Conservation (phyloP, 2,113 vertebrate species). For the Ia io region DNA sequence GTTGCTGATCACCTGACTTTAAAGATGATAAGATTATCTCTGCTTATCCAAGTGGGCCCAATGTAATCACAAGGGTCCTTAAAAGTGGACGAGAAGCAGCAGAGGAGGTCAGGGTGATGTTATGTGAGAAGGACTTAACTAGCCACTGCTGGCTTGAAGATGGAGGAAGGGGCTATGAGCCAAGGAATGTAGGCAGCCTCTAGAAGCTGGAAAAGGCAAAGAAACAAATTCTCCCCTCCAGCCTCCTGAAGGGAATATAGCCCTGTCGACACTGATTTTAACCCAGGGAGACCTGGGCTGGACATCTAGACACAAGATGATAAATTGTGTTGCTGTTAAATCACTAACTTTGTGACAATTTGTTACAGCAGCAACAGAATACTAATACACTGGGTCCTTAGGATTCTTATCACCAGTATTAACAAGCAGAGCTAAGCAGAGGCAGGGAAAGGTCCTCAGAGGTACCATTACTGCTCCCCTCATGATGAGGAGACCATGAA, state of each 20-base stretch:
- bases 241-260: background rate
- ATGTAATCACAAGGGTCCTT: background rate
- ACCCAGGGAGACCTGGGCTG: background rate
- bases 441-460: background rate
- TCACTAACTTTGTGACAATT: background rate
- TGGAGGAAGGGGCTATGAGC: background rate
- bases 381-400: background rate
- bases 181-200: background rate
- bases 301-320: background rate
- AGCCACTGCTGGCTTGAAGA: background rate
- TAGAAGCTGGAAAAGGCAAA: background rate
- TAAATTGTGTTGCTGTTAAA: background rate
- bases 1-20: background rate
- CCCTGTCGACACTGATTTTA: background rate
- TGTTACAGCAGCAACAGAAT: background rate
- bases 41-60: background rate
- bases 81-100: background rate
- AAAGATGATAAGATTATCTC: background rate
- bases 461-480: background rate
- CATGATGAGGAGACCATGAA: background rate
- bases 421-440: background rate
- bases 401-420: background rate
- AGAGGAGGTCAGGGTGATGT: background rate
- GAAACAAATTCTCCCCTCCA: background rate
- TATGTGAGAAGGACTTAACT: background rate